Conservation (phyloP, 2,888 invertebrate species). For the Hypercompe scribonia region DNA sequence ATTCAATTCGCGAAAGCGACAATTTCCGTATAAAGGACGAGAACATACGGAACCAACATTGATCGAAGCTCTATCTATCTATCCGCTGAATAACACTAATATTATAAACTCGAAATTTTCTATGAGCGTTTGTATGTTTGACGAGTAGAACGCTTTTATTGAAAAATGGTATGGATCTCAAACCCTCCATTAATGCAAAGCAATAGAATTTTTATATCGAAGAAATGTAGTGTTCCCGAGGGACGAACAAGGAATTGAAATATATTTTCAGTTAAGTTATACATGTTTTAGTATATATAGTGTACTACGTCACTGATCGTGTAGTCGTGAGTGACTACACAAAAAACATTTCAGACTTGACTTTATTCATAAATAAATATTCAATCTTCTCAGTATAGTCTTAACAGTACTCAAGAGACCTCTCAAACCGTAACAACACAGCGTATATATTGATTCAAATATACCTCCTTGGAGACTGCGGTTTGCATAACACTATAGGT, state of each 20-base stretch:
- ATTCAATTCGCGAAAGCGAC: constrained; percentile 55
- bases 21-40: constrained; percentile 48
- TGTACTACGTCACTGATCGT: background rate
- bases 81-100: too few species aligned
- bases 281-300: background rate
- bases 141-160: too few species aligned
- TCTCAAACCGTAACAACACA: background rate
- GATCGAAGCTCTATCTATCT: background rate
- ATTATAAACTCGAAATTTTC: too few species aligned
- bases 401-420: background rate
- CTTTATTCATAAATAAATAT: background rate
- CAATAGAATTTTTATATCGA: background rate
- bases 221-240: too few species aligned
- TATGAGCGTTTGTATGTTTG: too few species aligned
- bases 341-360: background rate
- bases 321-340: background rate
- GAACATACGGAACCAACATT: constrained; percentile 34
- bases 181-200: too few species aligned
- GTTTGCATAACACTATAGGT: background rate
- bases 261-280: too few species aligned
- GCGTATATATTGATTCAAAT: background rate
- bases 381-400: background rate
- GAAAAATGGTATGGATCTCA: too few species aligned
- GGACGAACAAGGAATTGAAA: background rate
- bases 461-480: background rate